Percentiles rank a stretch among this genome's conserved stretches.
phyloP scores from a whole-genome alignment of 2,113 vertebrate genomes.

The Hemiscyllium ocellatum region DNA sequence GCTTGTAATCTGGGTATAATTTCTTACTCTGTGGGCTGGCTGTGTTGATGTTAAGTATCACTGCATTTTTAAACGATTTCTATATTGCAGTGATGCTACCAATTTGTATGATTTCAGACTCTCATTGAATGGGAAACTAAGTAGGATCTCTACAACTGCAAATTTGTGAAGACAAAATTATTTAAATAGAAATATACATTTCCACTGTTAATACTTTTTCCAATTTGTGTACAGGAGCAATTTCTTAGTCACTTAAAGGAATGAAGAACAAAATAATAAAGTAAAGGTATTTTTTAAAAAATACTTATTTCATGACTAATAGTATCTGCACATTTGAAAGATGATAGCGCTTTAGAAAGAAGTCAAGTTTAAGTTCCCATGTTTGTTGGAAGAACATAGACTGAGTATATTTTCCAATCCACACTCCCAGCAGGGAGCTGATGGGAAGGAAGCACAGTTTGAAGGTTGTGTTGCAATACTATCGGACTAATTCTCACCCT shows the following conservation, averaged over 20 bases:
- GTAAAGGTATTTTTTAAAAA: neutral
- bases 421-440: neutral
- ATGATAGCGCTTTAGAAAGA: neutral
- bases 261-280: neutral
- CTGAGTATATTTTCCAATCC: neutral
- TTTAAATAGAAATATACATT: neutral
- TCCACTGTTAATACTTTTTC: neutral
- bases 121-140: neutral
- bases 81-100: neutral
- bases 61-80: neutral
- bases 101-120: neutral
- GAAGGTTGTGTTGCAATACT: neutral
- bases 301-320: neutral
- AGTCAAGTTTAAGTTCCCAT: neutral
- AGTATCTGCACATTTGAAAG: neutral
- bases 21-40: conserved; percentile 8
- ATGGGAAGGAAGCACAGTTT: neutral
- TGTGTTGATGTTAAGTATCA: neutral
- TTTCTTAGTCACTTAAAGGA: neutral
- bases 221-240: neutral
- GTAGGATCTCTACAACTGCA: neutral
- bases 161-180: neutral
- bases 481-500: neutral
- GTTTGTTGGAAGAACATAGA: neutral
- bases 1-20: conserved; percentile 8